Base-by-base conservation (phyloP, 2,113 vertebrate species). In the Solea solea region DNA sequence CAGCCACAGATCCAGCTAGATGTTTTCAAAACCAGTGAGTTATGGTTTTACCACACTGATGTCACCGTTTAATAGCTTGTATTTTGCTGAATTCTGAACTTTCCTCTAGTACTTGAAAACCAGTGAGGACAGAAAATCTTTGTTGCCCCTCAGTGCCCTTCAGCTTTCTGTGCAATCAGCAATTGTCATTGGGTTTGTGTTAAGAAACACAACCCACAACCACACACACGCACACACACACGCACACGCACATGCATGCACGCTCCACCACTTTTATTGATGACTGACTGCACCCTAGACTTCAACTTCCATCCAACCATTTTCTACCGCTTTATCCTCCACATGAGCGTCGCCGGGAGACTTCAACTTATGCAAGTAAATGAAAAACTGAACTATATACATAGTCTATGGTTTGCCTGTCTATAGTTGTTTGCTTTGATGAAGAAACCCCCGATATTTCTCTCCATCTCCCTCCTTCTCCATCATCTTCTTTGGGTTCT, bases 21-120 rank as follows among this genome's bases (percentile, higher is more conserved):
- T 75, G 74, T 78, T 86, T 88, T 86, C 45, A 75, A 81, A 83
- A 82, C 78, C 86, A 86, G 72, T 59, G 54, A 80, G 79, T 88
- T 90, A 84, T 89, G 77, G 70, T 66, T 88, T 88, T 72, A 89
- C 88, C 85, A 72, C 81, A 84, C 84, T 91, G 86, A 90, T 91
- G 88, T 90, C 90, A 90, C 73, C 1, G 45, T 84, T 87, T 90
- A 90, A 91, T 85, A 79, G 57, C 82, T 54, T 13, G 14, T 27
- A 48, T 83, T 86, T 78, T 68, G 81, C 84, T 87, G 80, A 88
- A 83, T 80, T 79, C 64, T 64, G 41, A 77, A 78, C 71, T 90
- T 90, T 81, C 69, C 73, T 69, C 72, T 59, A 13, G 46, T 59
- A 8, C 71, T 70, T 69, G 69, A 84, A 78, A 84, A 78, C 81